Conservation (phyloP, 2,888 invertebrate genomes). For the Boloria euphrosyne region DNA sequence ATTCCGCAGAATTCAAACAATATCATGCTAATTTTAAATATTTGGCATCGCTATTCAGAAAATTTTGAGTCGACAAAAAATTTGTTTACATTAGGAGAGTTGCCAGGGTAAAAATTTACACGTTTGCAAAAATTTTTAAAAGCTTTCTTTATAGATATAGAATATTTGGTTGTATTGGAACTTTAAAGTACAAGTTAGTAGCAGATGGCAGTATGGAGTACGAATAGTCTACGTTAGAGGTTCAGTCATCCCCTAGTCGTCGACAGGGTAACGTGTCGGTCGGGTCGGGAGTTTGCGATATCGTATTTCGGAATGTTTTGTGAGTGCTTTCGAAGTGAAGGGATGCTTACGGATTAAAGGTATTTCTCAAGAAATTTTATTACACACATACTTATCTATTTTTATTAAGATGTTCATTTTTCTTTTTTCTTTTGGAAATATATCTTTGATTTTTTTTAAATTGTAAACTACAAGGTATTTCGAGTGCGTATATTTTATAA, state of each 20-base stretch:
- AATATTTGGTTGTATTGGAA: constrained; percentile 46
- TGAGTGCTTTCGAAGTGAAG: constrained; percentile 36
- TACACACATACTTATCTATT: neutral
- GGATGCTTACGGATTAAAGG: constrained; percentile 37
- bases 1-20: neutral
- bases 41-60: constrained; percentile 31
- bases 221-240: constrained; percentile 16
- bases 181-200: constrained; percentile 55
- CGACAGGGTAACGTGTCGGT: constrained; percentile 42
- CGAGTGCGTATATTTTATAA: no score
- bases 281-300: constrained; percentile 27
- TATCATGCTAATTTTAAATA: constrained; percentile 3
- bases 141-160: constrained; percentile 3
- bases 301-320: constrained; percentile 32
- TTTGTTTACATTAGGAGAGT: constrained; percentile 30
- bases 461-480: no score
- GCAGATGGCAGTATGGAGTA: constrained; percentile 52
- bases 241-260: constrained; percentile 47
- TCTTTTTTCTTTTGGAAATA: no score
- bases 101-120: constrained; percentile 30
- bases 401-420: neutral
- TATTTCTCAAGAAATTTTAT: constrained; percentile 7
- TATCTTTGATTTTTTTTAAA: no score
- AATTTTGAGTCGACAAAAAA: constrained; percentile 27
- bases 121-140: constrained; percentile 26